Evolutionary conservation across 1,140 invertebrate genomes (phyloP), one percentile per base, ranked within the genome.

Genomic region (Orussus abietinus): DNA sequence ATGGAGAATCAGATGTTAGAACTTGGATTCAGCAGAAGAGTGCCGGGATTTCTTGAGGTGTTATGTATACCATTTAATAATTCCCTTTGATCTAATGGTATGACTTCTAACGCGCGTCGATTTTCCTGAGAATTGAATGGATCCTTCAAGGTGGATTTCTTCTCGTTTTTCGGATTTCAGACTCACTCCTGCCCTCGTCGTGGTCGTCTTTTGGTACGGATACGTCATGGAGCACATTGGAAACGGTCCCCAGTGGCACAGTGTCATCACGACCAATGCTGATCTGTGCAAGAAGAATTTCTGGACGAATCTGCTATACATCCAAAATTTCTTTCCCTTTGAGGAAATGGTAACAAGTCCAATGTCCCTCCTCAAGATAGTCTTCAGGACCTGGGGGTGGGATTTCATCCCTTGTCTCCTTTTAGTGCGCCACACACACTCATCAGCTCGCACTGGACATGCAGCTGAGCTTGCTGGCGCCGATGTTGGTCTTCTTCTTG

Each of bases 391-490:
- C n/a, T n/a, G n/a, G n/a, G n/a, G n/a, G n/a, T n/a, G n/a, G n/a
- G n/a, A n/a, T n/a, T n/a, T n/a, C n/a, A n/a, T n/a, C n/a, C n/a
- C n/a, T n/a, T n/a, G n/a, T n/a, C n/a, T n/a, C n/a, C n/a, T 59
- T 74, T 26, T 62, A 85, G 83, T 85, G 83, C 51, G 80, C 81
- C 9, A 77, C 82, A 4, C 80, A 83, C 51, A 83, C 80, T 1
- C 79, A 85, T 55, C 82, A 84, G 47, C 57, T 92, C 29, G 87
- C 88, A 1, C 67, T 91, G 54, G 89, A 92, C 55, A 84, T 90
- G 77, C 88, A 91, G 66, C 75, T 92, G 12, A 88, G 86, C 29
- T 64, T 88, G 13, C 40, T 86, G 2, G 80, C 84, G 4, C 81
- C 86, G 1, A 62, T 86, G 1, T 59, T 91, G 5, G 76, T 89